Percentiles rank a stretch among this genome's conserved stretches.
These are phyloP conservation scores for Eupithecia inturbata DNA, from an alignment of 2,888 invertebrate genomes.

Conservation along the genomic window DNA sequence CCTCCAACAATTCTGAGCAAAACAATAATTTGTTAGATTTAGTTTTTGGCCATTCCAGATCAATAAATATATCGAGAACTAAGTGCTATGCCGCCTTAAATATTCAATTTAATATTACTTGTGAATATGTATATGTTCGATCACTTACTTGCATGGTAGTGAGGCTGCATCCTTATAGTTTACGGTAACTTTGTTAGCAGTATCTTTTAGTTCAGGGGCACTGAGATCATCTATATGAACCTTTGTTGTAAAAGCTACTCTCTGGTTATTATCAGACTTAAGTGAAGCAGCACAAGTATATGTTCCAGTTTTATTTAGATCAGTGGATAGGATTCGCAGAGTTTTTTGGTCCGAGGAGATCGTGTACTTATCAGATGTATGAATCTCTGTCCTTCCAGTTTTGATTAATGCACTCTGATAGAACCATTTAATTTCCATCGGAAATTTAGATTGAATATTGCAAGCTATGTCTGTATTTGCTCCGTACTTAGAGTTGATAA, in stretches of 20 bases:
- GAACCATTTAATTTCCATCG: conserved; percentile 37
- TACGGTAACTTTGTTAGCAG: conserved; percentile 1
- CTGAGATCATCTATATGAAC: conserved; percentile 30
- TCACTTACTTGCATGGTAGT: conserved; percentile 21
- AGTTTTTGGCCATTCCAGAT: background rate
- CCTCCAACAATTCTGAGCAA: conserved; percentile 20
- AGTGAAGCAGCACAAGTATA: conserved; percentile 40
- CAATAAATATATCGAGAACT: background rate
- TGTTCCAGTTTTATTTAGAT: conserved; percentile 29
- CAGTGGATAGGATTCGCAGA: conserved; percentile 35
- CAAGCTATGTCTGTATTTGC: conserved; percentile 28
- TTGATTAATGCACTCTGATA: background rate
- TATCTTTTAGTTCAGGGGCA: conserved; percentile 15
- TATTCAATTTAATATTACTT: background rate
- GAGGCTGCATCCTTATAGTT: conserved; percentile 4
- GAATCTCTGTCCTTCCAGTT: conserved; percentile 8
- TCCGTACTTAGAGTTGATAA: conserved; percentile 24
- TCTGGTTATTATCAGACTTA: conserved; percentile 14
- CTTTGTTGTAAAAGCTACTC: conserved; percentile 14
- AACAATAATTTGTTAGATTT: background rate
- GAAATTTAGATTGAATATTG: conserved; percentile 29
- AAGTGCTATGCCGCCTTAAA: background rate
- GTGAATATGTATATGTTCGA: too few relatives aligned
- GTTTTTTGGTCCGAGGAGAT: conserved; percentile 29
- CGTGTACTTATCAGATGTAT: conserved; percentile 24